Percentiles rank a stretch among this genome's conserved stretches.
phyloP scores from a whole-genome alignment of 1,140 invertebrate genomes.

The Andricus grossulariae region DNA sequence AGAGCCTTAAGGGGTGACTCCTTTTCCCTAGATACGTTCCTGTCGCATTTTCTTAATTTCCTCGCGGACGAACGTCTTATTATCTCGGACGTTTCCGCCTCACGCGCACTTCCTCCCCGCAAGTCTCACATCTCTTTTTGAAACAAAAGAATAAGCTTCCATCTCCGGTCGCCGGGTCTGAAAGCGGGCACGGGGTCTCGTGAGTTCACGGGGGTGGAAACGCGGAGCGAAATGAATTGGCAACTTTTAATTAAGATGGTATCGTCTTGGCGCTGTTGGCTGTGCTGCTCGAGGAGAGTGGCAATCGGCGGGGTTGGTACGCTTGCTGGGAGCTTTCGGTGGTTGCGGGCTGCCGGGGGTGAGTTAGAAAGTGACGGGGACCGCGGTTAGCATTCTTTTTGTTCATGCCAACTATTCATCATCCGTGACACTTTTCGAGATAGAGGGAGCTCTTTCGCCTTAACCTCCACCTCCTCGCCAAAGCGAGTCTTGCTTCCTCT shows the following conservation, averaged over 20 bases:
- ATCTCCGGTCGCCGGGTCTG: slow-evolving; percentile 44
- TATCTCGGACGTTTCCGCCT: slow-evolving; percentile 63
- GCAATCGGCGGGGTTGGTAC: slow-evolving; percentile 47
- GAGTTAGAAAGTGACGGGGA: slow-evolving; percentile 59
- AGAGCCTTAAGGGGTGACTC: background rate
- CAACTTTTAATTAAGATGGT: slow-evolving; percentile 77
- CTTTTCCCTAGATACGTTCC: slow-evolving; percentile 1
- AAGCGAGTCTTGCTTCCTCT: slow-evolving; percentile 36
- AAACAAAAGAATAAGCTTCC: slow-evolving; percentile 69
- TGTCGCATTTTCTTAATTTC: slow-evolving; percentile 64
- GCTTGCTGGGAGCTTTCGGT: slow-evolving; percentile 8
- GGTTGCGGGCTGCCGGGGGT: slow-evolving; percentile 45
- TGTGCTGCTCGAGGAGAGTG: slow-evolving; percentile 33
- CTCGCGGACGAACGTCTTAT: slow-evolving; percentile 70
- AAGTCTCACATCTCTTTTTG: slow-evolving; percentile 53
- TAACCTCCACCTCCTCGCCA: slow-evolving; percentile 42
- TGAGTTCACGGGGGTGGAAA: slow-evolving; percentile 46
- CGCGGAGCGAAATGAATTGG: slow-evolving; percentile 73
- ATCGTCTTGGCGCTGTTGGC: slow-evolving; percentile 63
- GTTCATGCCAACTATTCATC: slow-evolving; percentile 77
- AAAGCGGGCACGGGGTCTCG: slow-evolving; percentile 32
- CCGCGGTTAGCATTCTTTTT: slow-evolving; percentile 75
- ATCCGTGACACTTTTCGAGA: slow-evolving; percentile 75
- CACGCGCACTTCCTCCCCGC: slow-evolving; percentile 54
- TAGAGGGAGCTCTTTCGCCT: slow-evolving; percentile 64